These are phyloP conservation scores for Psilanteris sp. DNA, from an alignment of 1,140 invertebrate genomes.

Conservation along the genomic window DNA sequence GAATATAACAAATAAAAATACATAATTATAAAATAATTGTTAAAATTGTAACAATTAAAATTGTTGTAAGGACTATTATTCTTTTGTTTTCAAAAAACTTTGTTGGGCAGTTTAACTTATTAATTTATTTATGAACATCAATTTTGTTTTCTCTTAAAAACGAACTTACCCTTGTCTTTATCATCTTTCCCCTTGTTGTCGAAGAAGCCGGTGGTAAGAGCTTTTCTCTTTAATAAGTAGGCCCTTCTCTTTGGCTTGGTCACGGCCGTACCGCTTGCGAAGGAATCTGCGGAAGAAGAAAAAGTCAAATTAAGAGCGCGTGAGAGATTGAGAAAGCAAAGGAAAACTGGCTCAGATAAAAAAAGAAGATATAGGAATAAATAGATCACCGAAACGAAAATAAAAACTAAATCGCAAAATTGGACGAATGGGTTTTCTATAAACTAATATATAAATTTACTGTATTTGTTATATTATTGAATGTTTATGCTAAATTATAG, in stretches of 20 bases:
- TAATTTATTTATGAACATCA: too few relatives aligned
- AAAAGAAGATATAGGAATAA: constrained; percentile 35
- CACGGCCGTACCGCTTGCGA: constrained; percentile 71
- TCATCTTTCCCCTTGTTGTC: constrained; percentile 85
- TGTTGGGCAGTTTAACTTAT: too few relatives aligned
- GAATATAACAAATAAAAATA: too few relatives aligned
- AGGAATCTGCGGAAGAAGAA: constrained; percentile 75
- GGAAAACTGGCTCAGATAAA: constrained; percentile 12
- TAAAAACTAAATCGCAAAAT: background rate
- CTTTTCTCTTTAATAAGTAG: constrained; percentile 89
- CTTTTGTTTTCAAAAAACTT: too few relatives aligned
- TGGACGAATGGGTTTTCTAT: too few relatives aligned
- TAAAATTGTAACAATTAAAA: too few relatives aligned
- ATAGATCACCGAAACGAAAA: constrained; percentile 27
- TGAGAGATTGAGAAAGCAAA: constrained; percentile 34
- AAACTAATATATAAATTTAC: too few relatives aligned
- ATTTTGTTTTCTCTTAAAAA: too few relatives aligned
- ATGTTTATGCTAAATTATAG: too few relatives aligned
- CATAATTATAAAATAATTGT: too few relatives aligned
- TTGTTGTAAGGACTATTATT: too few relatives aligned
- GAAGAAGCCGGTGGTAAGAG: constrained; percentile 91
- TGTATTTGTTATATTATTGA: too few relatives aligned
- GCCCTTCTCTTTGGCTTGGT: constrained; percentile 87
- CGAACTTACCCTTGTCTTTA: constrained; percentile 84
- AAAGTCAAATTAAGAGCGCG: constrained; percentile 34